Base-by-base conservation (phyloP, 2,888 invertebrate genomes). In the Chrysodeixis includens region DNA sequence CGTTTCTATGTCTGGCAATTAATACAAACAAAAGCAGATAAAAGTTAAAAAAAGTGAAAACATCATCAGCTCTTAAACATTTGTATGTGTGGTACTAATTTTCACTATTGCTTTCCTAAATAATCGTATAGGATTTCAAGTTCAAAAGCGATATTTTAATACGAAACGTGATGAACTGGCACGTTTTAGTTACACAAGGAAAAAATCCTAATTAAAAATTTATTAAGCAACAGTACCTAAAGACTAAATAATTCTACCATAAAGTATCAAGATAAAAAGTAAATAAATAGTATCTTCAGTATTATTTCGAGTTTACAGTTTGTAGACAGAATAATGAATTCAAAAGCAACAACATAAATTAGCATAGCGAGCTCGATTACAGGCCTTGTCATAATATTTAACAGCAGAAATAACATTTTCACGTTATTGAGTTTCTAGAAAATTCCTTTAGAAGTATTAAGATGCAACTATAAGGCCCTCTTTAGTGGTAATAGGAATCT, bases 301-400 rank as follows among this genome's bases (percentile, higher is more conserved):
- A 18, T 46, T 18, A 46, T 46, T 46, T 4, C 9, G 16, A 18
- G 16, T 7, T 18, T n/a, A n/a, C n/a, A 40, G 40, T 40, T 46
- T 10, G 18, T 46, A 46, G 46, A 46, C 46, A 10, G n/a, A 6
- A 46, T 46, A 46, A 46, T 46, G 18, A 46, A 46, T 46, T 46
- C 18, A 46, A 46, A 46, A 46, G 46, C 16, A 18, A 46, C 46
- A 18, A 18, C 18, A 18, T 10, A 46, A 46, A 46, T 46, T 46
- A 46, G 46, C 46, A 46, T 46, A 18, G 46, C 18, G 18, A 46
- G 46, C 46, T 16, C 46, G 18, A 46, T 46, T 46, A 46, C 18
- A 3, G 9, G 1, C n/a, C 16, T 46, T 46, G 46, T 18, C 46
- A 18, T 46, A 46, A 18, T 46, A 46, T 46, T 46, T 46, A 18